These are phyloP conservation scores for Galemys pyrenaicus DNA, from an alignment of 2,113 vertebrate genomes.

Conservation along the genomic window DNA sequence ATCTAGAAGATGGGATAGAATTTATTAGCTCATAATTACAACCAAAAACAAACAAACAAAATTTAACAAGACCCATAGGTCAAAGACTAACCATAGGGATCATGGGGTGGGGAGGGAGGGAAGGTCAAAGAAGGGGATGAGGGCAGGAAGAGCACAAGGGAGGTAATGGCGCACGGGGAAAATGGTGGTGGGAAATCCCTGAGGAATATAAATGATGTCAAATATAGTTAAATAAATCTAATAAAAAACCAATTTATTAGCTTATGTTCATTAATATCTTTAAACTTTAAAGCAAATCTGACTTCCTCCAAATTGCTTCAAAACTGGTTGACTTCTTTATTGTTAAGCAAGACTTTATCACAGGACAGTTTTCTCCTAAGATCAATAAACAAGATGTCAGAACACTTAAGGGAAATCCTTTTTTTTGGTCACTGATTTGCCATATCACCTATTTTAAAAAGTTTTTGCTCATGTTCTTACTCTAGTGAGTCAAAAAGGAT, in stretches of 20 bases:
- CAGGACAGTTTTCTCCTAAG: neutral
- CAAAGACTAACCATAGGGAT: too few species aligned
- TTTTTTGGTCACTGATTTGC: neutral
- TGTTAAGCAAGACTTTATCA: neutral
- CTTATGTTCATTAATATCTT: neutral
- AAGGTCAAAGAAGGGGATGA: too few species aligned
- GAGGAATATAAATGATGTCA: too few species aligned
- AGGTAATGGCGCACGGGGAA: too few species aligned
- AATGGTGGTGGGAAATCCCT: too few species aligned
- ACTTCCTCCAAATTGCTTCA: neutral
- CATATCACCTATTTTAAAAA: neutral
- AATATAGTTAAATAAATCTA: too few species aligned
- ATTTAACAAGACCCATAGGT: too few species aligned
- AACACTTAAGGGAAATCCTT: neutral
- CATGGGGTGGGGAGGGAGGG: too few species aligned
- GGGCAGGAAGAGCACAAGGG: too few species aligned
- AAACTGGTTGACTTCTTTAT: neutral
- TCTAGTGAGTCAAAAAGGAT: neutral
- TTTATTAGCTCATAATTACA: too few species aligned
- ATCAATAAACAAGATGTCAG: neutral
- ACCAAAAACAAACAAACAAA: too few species aligned
- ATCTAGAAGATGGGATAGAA: neutral
- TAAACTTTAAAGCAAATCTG: neutral
- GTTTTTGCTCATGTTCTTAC: neutral
- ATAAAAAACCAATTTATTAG: too few species aligned